phyloP scores from a whole-genome alignment of 1,140 invertebrate genomes.

The Musca domestica region DNA sequence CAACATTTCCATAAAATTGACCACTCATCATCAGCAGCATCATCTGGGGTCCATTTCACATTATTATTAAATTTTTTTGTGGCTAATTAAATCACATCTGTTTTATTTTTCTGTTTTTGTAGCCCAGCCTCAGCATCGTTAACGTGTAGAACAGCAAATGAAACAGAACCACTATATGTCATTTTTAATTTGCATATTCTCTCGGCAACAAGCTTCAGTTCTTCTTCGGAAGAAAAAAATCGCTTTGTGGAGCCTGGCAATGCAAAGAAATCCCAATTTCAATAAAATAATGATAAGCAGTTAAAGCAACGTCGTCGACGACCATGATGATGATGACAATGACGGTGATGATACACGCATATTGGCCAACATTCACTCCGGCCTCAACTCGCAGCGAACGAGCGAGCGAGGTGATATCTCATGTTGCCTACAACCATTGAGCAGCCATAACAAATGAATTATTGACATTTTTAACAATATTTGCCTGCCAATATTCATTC shows the following conservation, averaged over 20 bases:
- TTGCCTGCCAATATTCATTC: conserved; percentile 42
- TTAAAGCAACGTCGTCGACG: not conserved
- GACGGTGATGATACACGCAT: not conserved
- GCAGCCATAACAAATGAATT: conserved; percentile 55
- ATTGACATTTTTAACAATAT: conserved; percentile 55
- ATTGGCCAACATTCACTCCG: not conserved
- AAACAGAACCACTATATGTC: conserved; percentile 14
- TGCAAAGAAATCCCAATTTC: not conserved
- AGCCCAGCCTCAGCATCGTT: too few species aligned
- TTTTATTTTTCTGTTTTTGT: too few species aligned
- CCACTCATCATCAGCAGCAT: too few species aligned
- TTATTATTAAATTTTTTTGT: too few species aligned
- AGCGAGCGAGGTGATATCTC: conserved; percentile 24
- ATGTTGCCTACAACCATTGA: conserved; percentile 33
- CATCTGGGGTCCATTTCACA: too few species aligned
- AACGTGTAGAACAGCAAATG: not conserved
- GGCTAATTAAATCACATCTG: too few species aligned
- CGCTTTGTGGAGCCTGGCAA: not conserved
- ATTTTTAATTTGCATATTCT: conserved; percentile 23
- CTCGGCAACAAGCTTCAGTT: not conserved
- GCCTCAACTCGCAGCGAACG: not conserved
- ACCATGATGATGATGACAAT: too few species aligned
- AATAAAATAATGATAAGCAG: too few species aligned
- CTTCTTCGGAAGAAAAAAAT: conserved; percentile 9
- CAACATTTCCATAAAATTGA: too few species aligned